These are phyloP conservation scores for Hydrolagus colliei DNA, from an alignment of 2,797 vertebrate genomes.

Conservation along the genomic window DNA sequence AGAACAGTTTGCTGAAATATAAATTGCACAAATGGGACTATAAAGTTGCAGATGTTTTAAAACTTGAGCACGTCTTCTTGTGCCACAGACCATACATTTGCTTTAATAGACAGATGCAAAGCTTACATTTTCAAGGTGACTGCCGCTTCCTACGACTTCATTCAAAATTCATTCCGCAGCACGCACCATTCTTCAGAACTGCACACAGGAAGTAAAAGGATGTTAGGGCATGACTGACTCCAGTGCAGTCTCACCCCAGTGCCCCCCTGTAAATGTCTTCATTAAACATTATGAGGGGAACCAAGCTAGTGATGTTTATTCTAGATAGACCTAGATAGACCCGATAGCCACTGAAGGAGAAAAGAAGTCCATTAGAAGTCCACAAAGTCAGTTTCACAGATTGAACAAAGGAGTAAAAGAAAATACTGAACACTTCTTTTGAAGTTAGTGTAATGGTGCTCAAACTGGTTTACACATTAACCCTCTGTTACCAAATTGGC, in stretches of 20 bases:
- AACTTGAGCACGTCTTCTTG: background rate
- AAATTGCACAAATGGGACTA: background rate
- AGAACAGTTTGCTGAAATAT: background rate
- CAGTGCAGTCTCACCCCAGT: slow-evolving; percentile 18
- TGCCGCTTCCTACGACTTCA: background rate
- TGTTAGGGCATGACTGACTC: slow-evolving; percentile 17
- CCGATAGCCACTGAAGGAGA: background rate
- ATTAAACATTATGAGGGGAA: slow-evolving; percentile 24
- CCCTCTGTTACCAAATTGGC: background rate
- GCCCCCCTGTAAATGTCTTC: slow-evolving; percentile 28
- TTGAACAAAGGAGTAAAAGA: slow-evolving; percentile 21
- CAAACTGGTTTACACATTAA: slow-evolving; percentile 6
- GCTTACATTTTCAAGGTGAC: slow-evolving; percentile 3
- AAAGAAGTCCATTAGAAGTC: slow-evolving; percentile 1
- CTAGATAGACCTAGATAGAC: slow-evolving; percentile 13
- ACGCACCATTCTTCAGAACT: background rate
- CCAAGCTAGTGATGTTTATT: background rate
- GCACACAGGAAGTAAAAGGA: slow-evolving; percentile 20
- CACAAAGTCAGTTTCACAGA: slow-evolving; percentile 17
- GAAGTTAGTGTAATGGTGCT: background rate
- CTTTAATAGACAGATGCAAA: background rate
- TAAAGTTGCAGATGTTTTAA: background rate
- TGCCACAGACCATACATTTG: background rate
- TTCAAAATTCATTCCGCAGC: slow-evolving; percentile 2
- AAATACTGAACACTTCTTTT: slow-evolving; percentile 14